Base-by-base conservation (phyloP, 1,140 invertebrate genomes). In the Lepeophtheirus salmonis region DNA sequence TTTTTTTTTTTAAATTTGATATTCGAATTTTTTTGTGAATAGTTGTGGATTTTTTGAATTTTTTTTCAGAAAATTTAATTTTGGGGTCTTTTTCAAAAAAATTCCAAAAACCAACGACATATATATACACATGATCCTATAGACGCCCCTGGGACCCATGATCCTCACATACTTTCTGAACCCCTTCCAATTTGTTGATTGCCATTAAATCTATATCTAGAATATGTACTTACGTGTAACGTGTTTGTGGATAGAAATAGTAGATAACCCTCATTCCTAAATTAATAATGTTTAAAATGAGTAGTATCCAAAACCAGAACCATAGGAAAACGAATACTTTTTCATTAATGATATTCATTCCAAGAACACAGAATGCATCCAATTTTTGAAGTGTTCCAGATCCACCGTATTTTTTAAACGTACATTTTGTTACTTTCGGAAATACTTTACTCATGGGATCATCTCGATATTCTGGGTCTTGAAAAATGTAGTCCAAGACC, bases 261-360 rank as follows among this genome's bases (percentile, higher is more conserved):
- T 50, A 20, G 49, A 2, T 17, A 50, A 50, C 2, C 12, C 49
- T n/a, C 10, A 50, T 18, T 12, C 2, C 2, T 2, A 50, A 20
- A 20, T n/a, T 18, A 2, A 50, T 18, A 17, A 12, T 12, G 2
- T n/a, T 50, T 2, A 2, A n/a, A 14, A 54, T 23, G 23, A 23
- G 3, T 20, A 54, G 16, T n/a, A 54, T 23, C 1, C 16, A n/a
- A 54, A 17, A 54, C 52, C 52, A 54, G 52, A 6, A 2, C 52
- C 52, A 54, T 23, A 54, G 22, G 3, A 54, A 16, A 2, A 54
- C 2, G 52, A 54, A 54, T 21, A 54, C 23, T 13, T 54, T 54
- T 21, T 54, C 52, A 16, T 54, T 54, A 21, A 54, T 54, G 16
- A 54, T 54, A 16, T 54, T 54, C 52, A 54, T 54, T n/a, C 52